phyloP scores from a whole-genome alignment of 2,888 invertebrate genomes.

The Drosophila cognata region DNA sequence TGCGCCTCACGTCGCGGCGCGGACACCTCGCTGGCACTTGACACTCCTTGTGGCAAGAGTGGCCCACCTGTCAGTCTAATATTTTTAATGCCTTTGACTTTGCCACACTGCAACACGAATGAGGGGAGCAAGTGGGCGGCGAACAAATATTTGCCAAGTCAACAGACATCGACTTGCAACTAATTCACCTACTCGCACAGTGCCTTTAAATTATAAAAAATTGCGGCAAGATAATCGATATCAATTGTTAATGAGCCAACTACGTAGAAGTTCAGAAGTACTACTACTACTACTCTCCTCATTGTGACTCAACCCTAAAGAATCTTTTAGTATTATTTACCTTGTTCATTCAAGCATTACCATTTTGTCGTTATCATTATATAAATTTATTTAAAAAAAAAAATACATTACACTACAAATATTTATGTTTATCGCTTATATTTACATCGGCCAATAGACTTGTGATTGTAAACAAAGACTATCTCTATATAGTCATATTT shows the following conservation, averaged over 20 bases:
- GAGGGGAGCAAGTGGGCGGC: conserved; percentile 49
- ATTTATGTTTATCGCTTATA: not conserved
- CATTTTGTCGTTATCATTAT: no score
- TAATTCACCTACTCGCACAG: conserved; percentile 32
- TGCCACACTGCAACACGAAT: conserved; percentile 26
- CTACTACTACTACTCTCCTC: not conserved
- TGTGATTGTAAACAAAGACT: no score
- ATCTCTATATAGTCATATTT: not conserved
- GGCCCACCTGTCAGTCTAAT: conserved; percentile 44
- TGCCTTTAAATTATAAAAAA: conserved; percentile 9
- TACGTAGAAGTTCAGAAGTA: not conserved
- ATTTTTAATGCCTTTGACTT: conserved; percentile 66
- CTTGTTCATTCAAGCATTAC: not conserved
- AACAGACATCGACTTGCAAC: conserved; percentile 39
- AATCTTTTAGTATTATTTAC: not conserved
- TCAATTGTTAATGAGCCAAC: not conserved
- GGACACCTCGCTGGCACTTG: conserved; percentile 67
- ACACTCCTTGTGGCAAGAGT: conserved; percentile 63
- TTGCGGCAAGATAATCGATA: not conserved
- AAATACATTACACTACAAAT: not conserved
- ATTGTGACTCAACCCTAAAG: not conserved
- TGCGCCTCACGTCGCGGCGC: conserved; percentile 45
- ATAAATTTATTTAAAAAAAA: not conserved
- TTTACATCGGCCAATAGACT: no score
- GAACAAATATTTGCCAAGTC: conserved; percentile 50